Percentiles rank a stretch among this genome's conserved stretches.
Conservation (phyloP, 2,888 invertebrate species). For the Andricus quercusramuli region DNA sequence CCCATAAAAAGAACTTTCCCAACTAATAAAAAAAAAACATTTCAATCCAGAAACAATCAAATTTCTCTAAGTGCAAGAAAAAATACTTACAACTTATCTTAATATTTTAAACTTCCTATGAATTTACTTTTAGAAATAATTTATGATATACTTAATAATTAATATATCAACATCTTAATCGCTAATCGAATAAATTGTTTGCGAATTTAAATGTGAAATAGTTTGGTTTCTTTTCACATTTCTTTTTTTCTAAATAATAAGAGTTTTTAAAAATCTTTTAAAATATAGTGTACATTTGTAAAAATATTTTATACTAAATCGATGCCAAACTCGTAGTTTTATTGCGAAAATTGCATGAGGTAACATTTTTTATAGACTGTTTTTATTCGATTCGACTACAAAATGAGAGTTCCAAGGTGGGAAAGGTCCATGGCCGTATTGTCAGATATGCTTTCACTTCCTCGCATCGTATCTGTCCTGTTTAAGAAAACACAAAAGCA, state of each 20-base stretch:
- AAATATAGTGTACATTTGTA: neutral
- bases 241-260: neutral
- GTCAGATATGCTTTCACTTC: slow-evolving; percentile 73
- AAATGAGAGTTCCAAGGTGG: slow-evolving; percentile 54
- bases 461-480: slow-evolving; percentile 59
- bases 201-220: no score
- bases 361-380: neutral
- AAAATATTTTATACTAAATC: neutral
- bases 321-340: neutral
- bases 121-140: no score
- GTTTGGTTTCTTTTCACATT: no score
- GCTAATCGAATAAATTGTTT: neutral
- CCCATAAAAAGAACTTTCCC: neutral
- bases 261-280: neutral
- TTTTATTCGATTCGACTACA: slow-evolving; percentile 44
- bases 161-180: neutral
- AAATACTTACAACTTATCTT: neutral
- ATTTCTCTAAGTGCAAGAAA: neutral
- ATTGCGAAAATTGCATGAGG: slow-evolving; percentile 9
- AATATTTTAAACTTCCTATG: no score
- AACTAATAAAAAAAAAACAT: neutral
- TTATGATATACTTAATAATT: no score
- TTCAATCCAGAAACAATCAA: neutral
- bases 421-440: slow-evolving; percentile 67
- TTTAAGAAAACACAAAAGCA: slow-evolving; percentile 48